phyloP scores from a whole-genome alignment of 2,797 vertebrate genomes.

The Gymnodraco acuticeps region DNA sequence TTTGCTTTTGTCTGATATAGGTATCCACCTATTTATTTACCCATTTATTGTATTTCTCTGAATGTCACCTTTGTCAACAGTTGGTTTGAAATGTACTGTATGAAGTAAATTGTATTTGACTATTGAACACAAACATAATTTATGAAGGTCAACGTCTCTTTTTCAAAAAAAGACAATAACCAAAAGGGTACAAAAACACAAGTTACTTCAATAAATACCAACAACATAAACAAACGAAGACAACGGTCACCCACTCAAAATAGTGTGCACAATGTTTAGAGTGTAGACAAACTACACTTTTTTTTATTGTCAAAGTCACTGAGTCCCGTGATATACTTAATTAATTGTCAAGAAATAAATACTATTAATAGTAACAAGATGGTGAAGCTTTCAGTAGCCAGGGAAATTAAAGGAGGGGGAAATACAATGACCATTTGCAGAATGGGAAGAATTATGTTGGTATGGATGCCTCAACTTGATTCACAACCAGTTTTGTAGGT shows the following conservation, averaged over 20 bases:
- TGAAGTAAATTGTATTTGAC: not conserved
- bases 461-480: not conserved
- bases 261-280: not conserved
- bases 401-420: not conserved
- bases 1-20: not conserved
- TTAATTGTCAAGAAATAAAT: not conserved
- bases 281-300: not conserved
- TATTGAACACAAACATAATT: not conserved
- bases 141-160: not conserved
- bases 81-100: not conserved
- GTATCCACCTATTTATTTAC: not conserved
- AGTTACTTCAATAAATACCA: not conserved
- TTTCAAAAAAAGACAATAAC: not conserved
- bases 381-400: not conserved
- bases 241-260: not conserved
- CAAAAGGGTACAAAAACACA: not conserved
- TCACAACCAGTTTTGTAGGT: not conserved
- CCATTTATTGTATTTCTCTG: not conserved
- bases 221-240: not conserved
- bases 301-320: not conserved
- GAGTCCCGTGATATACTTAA: not conserved
- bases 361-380: not conserved
- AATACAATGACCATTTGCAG: not conserved
- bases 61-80: not conserved
- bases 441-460: not conserved